Evolutionary conservation across 2,888 invertebrate genomes (phyloP).

Genomic region (Tachina grossa): DNA sequence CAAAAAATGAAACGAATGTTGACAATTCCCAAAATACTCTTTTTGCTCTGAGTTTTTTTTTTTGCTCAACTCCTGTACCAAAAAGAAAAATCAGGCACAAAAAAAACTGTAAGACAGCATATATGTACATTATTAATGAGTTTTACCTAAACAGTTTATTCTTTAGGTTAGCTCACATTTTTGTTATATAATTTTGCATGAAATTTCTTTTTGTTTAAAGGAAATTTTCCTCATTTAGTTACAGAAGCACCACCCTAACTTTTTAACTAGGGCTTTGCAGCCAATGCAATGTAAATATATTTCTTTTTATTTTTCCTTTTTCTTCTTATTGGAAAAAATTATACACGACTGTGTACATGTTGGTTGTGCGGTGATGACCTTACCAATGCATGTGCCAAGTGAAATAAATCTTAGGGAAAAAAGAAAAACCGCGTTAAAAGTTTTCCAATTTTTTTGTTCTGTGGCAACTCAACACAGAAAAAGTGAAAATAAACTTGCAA

Average conservation of each 20-base stretch:
- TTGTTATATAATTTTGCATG: background rate
- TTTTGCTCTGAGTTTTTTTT: conserved; percentile 17
- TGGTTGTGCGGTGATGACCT: conserved; percentile 71
- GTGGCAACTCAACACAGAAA: conserved; percentile 33
- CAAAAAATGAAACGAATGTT: conserved; percentile 36
- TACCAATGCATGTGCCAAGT: conserved; percentile 73
- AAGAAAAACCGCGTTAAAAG: conserved; percentile 57
- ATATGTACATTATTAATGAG: conserved; percentile 68
- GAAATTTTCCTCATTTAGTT: background rate
- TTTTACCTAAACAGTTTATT: conserved; percentile 58
- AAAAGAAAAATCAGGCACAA: conserved; percentile 12
- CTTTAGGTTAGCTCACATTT: background rate
- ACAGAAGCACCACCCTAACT: background rate
- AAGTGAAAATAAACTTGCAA: conserved; percentile 49
- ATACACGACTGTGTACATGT: conserved; percentile 52
- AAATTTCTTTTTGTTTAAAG: background rate
- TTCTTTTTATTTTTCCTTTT: background rate
- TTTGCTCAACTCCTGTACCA: conserved; percentile 6
- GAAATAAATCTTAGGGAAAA: conserved; percentile 78
- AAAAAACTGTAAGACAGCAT: conserved; percentile 56
- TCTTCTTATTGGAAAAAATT: conserved; percentile 41
- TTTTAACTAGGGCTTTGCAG: conserved; percentile 42
- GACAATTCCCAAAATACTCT: conserved; percentile 60
- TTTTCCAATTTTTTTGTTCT: conserved; percentile 40
- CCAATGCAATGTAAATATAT: conserved; percentile 13